Evolutionary conservation across 2,888 invertebrate genomes (phyloP), one percentile per base, ranked within the genome.

Genomic region (Orthosia gracilis): DNA sequence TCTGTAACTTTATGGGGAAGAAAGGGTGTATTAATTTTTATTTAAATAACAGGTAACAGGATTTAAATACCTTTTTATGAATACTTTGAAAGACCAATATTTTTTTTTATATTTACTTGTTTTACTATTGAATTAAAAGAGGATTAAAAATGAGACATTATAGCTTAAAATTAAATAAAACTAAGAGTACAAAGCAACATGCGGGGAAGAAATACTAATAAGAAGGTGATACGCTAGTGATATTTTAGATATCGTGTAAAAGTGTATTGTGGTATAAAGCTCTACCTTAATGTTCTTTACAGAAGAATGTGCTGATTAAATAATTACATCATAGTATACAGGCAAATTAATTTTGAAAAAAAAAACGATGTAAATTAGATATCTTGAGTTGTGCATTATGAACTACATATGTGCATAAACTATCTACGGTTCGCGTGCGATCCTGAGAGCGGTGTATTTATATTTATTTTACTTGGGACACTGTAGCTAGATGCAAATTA

Each of bases 401-500:
- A n/a, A n/a, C n/a, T n/a, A n/a, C n/a, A n/a, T n/a, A n/a, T n/a
- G n/a, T n/a, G n/a, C n/a, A n/a, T n/a, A n/a, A n/a, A n/a, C n/a
- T n/a, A n/a, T n/a, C 75, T 82, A 76, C 77, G 61, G 65, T 76
- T 82, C 80, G 78, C 81, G 83, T 84, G 87, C 80, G 73, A 85
- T 85, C 80, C 82, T 85, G 73, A 80, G 79, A 84, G 84, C 82
- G 76, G 78, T 83, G 80, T 82, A 82, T 85, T 82, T 85, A 80
- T 73, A 82, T 85, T 82, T 85, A 80, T 73, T 86, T 85, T 86
- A 83, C 82, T 84, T 78, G 73, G 80, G 79, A 83, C 86, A 89
- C 85, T 73, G 71, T 87, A 89, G 90, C 89, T 85, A 82, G 85
- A 87, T 87, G 85, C 82, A 85, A 73, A 78, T 86, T 85, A 83